Conservation (phyloP, 2,113 vertebrate species). For the Heptranchias perlo region DNA sequence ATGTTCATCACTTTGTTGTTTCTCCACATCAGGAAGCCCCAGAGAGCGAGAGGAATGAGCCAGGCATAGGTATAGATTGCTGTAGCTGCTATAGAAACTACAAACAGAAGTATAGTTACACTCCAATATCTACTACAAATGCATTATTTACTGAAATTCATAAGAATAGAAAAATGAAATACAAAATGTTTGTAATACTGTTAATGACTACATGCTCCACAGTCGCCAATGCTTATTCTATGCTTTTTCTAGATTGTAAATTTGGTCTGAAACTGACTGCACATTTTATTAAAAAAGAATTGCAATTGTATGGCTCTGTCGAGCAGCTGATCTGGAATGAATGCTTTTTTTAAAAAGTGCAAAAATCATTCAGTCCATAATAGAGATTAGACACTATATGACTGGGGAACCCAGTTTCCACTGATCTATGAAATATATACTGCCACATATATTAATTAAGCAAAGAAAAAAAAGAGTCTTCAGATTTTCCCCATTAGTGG, state of each 20-base stretch:
- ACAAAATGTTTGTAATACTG: neutral
- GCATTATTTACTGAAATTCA: neutral
- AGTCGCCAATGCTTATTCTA: neutral
- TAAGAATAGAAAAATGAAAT: neutral
- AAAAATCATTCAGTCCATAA: neutral
- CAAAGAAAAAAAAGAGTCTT: neutral
- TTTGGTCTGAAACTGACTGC: neutral
- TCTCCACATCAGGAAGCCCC: slow-evolving; percentile 90
- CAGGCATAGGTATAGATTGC: slow-evolving; percentile 86
- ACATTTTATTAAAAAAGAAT: neutral
- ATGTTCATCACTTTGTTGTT: slow-evolving; percentile 82
- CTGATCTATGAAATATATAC: neutral
- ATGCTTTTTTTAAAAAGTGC: neutral
- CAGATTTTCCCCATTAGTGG: neutral
- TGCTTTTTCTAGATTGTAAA: neutral
- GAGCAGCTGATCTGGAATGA: neutral
- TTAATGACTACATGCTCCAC: neutral
- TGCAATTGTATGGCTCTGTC: neutral
- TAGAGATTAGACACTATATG: neutral
- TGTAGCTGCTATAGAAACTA: slow-evolving; percentile 90
- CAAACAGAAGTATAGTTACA: slow-evolving; percentile 41
- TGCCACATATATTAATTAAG: neutral
- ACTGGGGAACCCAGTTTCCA: neutral
- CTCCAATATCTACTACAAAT: neutral
- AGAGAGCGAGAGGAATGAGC: slow-evolving; percentile 85